Conservation (phyloP, 1,140 invertebrate species). For the Drosophila paulistorum region DNA sequence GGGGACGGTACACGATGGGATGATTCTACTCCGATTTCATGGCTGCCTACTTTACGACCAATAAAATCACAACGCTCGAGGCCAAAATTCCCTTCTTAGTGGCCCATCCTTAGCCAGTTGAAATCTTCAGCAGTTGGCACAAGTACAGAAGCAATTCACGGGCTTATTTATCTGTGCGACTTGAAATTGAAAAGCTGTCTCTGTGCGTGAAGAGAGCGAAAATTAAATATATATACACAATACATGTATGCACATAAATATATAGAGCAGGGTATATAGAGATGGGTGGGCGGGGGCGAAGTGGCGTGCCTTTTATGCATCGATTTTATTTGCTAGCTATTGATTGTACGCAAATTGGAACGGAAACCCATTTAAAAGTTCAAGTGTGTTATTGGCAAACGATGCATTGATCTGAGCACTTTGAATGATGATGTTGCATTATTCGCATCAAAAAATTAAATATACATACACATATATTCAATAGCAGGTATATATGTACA, state of each 20-base stretch:
- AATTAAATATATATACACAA: constrained; percentile 68
- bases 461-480: background rate
- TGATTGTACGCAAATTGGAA: constrained; percentile 64
- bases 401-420: constrained; percentile 37
- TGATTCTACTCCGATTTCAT: constrained; percentile 66
- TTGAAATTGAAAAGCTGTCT: constrained; percentile 71
- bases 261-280: constrained; percentile 20
- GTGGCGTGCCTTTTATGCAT: constrained; percentile 45
- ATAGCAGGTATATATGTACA: background rate
- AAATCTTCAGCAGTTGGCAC: constrained; percentile 61
- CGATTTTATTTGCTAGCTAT: constrained; percentile 67
- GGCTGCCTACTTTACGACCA: constrained; percentile 75
- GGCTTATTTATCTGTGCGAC: constrained; percentile 76
- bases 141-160: constrained; percentile 24
- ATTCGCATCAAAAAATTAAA: constrained; percentile 23
- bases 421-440: constrained; percentile 60
- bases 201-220: constrained; percentile 54
- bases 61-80: constrained; percentile 76
- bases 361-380: constrained; percentile 68
- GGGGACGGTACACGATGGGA: background rate
- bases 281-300: constrained; percentile 23
- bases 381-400: constrained; percentile 50
- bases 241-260: constrained; percentile 16
- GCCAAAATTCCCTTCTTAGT: constrained; percentile 26
- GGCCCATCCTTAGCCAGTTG: background rate